These are phyloP conservation scores for Pelosia muscerda DNA, from an alignment of 2,888 invertebrate genomes.

Conservation along the genomic window DNA sequence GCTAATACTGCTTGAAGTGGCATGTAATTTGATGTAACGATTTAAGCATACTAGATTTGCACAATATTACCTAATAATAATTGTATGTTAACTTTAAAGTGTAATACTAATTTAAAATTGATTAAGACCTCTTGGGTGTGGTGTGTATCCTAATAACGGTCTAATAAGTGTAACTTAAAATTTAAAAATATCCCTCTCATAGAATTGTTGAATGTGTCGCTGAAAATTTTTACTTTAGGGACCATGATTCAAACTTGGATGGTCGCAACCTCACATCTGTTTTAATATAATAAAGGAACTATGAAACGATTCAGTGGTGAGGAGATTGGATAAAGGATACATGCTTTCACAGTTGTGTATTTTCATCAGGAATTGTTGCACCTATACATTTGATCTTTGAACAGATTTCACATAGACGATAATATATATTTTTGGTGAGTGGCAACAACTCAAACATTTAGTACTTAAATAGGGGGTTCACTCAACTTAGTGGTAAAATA, in stretches of 20 bases:
- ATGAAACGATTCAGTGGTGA: background rate
- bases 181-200: conserved; percentile 28
- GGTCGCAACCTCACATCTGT: conserved; percentile 1
- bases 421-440: conserved; percentile 41
- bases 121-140: conserved; percentile 54
- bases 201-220: conserved; percentile 32
- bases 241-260: conserved; percentile 39
- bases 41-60: conserved; percentile 59
- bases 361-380: conserved; percentile 36
- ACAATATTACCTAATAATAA: conserved; percentile 56
- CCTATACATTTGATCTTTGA: conserved; percentile 18
- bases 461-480: conserved; percentile 71
- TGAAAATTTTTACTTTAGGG: conserved; percentile 46
- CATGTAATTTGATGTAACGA: conserved; percentile 48
- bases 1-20: conserved; percentile 52
- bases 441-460: conserved; percentile 58
- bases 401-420: conserved; percentile 17
- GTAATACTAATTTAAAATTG: conserved; percentile 51
- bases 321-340: conserved; percentile 31
- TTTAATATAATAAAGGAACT: background rate
- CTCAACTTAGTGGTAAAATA: conserved; percentile 58
- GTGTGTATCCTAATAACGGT: conserved; percentile 52
- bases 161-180: conserved; percentile 52
- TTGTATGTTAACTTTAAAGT: conserved; percentile 56
- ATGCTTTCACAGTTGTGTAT: conserved; percentile 31